phyloP scores from a whole-genome alignment of 2,888 invertebrate species.

The Aleiodes alternator region DNA sequence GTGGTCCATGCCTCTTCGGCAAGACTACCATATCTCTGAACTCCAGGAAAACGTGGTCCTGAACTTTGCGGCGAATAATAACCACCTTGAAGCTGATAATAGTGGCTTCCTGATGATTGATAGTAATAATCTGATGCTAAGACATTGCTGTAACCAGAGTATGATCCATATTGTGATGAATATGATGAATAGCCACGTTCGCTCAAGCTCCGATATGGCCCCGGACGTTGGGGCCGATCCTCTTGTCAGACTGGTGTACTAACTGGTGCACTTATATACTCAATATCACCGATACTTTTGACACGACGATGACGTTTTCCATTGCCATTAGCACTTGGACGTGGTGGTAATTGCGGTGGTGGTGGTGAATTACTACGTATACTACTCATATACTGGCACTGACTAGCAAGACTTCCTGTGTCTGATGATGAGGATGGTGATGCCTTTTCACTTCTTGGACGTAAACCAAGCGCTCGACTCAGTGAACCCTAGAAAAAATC shows the following conservation, averaged over 20 bases:
- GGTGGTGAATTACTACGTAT: constrained; percentile 78
- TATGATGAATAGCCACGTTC: constrained; percentile 73
- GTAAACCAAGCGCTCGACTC: constrained; percentile 83
- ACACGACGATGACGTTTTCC: constrained; percentile 81
- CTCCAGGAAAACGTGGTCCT: constrained; percentile 68
- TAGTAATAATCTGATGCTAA: constrained; percentile 65
- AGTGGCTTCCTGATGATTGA: constrained; percentile 63
- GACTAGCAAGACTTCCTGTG: constrained; percentile 78
- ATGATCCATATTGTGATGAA: constrained; percentile 70
- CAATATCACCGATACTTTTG: constrained; percentile 86
- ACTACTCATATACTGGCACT: constrained; percentile 78
- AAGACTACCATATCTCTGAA: constrained; percentile 71
- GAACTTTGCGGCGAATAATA: constrained; percentile 73
- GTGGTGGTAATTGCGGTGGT: constrained; percentile 75
- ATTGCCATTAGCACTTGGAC: constrained; percentile 63
- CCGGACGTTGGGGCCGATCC: constrained; percentile 71
- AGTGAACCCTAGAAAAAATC: constrained; percentile 81
- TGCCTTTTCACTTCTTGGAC: constrained; percentile 80
- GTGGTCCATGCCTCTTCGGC: constrained; percentile 71
- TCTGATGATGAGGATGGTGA: constrained; percentile 83
- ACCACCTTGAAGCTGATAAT: constrained; percentile 69
- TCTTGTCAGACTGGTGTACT: constrained; percentile 74
- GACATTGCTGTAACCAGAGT: constrained; percentile 71
- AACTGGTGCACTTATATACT: constrained; percentile 74
- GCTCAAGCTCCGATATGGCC: constrained; percentile 73